Conservation (phyloP, 2,797 vertebrate species). For the Phalanger gymnotis region DNA sequence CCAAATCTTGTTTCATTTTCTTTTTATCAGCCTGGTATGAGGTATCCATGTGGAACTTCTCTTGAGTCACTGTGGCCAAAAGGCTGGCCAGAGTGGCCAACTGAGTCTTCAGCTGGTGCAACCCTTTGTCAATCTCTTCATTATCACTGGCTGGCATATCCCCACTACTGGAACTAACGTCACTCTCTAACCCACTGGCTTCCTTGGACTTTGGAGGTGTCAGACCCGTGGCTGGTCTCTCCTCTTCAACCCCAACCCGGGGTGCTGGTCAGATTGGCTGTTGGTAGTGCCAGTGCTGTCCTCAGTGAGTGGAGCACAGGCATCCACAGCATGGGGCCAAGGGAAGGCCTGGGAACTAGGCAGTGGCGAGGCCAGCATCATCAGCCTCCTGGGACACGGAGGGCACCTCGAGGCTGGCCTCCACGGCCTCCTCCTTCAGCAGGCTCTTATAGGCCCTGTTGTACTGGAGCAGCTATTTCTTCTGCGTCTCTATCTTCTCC, state of each 20-base stretch:
- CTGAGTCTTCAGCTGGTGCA: conserved; percentile 89
- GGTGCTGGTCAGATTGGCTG: conserved; percentile 84
- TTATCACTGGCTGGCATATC: conserved; percentile 54
- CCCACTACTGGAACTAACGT: conserved; percentile 83
- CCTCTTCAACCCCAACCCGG: conserved; percentile 86
- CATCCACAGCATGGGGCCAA: conserved; percentile 84
- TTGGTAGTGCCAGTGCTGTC: conserved; percentile 89
- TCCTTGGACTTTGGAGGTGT: conserved; percentile 80
- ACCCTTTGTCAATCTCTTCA: conserved; percentile 84
- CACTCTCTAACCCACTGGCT: conserved; percentile 82
- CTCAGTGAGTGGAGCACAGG: conserved; percentile 88
- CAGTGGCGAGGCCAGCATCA: conserved; percentile 64
- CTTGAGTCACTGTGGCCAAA: conserved; percentile 93
- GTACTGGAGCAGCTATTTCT: conserved; percentile 93
- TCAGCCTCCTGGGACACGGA: conserved; percentile 87
- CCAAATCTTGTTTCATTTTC: conserved; percentile 92
- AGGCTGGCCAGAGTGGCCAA: conserved; percentile 92
- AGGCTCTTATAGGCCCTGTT: conserved; percentile 95
- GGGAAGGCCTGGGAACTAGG: conserved; percentile 32
- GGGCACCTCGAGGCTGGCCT: conserved; percentile 92
- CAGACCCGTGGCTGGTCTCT: conserved; percentile 53
- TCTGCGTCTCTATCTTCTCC: conserved; percentile 91
- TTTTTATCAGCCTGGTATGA: conserved; percentile 94
- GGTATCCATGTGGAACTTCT: conserved; percentile 97
- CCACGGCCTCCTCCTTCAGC: conserved; percentile 94